phyloP scores from a whole-genome alignment of 2,113 vertebrate genomes.

The Pseudopipra pipra region DNA sequence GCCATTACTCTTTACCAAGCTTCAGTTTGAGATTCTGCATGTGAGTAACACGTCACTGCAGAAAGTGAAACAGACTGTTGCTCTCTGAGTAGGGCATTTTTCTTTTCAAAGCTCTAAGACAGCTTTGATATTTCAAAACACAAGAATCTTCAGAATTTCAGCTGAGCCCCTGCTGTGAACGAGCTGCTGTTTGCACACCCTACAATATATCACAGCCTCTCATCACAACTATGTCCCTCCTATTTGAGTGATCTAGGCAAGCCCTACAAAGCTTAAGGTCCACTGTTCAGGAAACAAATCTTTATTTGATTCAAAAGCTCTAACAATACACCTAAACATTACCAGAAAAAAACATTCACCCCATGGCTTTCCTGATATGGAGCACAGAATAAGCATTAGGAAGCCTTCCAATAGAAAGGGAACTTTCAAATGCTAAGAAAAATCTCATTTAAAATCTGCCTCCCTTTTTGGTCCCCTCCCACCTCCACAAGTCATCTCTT shows the following conservation, averaged over 20 bases:
- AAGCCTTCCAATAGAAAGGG: neutral
- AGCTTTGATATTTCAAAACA: neutral
- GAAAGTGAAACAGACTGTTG: neutral
- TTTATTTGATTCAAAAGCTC: neutral
- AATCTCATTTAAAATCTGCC: neutral
- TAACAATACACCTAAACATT: neutral
- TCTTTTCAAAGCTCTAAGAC: neutral
- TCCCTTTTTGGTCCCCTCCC: neutral
- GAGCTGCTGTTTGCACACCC: neutral
- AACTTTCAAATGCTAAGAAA: neutral
- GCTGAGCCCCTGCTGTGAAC: neutral
- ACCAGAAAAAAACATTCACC: neutral
- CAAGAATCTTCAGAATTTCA: neutral
- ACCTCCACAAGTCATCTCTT: neutral
- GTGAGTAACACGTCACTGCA: neutral
- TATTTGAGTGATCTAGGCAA: neutral
- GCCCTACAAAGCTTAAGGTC: neutral
- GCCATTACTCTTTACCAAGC: neutral
- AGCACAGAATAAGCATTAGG: neutral
- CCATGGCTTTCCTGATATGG: neutral
- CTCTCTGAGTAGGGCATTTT: neutral
- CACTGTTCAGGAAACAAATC: neutral
- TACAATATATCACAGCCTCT: neutral
- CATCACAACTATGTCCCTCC: neutral
- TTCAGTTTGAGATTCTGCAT: neutral